phyloP scores from a whole-genome alignment of 2,113 vertebrate genomes.

The human region DNA sequence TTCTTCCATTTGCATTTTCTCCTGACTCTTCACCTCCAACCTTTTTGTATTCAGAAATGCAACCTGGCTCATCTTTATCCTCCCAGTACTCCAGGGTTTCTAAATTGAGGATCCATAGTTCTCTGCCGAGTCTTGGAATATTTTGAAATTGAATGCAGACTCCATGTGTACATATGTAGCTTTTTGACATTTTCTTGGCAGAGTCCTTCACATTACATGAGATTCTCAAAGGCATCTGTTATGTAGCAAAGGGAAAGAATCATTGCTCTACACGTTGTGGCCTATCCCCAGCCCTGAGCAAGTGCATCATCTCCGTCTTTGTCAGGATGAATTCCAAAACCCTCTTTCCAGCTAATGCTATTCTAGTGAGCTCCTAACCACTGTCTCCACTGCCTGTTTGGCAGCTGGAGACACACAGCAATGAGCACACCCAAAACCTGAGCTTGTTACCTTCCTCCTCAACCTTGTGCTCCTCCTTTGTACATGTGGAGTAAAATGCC shows the following conservation, averaged over 20 bases:
- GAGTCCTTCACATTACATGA: neutral
- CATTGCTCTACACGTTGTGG: neutral
- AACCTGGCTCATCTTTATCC: neutral
- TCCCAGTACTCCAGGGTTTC: neutral
- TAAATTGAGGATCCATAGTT: neutral
- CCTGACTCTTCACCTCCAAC: neutral
- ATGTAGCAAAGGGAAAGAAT: neutral
- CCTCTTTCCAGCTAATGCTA: neutral
- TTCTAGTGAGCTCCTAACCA: neutral
- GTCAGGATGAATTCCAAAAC: neutral
- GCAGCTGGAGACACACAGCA: neutral
- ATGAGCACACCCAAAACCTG: neutral
- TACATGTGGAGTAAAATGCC: neutral
- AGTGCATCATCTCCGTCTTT: neutral
- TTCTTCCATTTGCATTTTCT: neutral
- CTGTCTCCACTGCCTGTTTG: neutral
- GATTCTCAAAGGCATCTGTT: neutral
- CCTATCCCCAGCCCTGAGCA: neutral
- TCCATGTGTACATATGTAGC: no score
- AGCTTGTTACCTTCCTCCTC: neutral
- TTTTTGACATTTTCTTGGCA: slow-evolving; percentile 1
- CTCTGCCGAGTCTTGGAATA: neutral
- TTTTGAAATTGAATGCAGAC: neutral
- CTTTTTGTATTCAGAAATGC: neutral
- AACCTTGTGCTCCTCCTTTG: neutral